Percentiles rank a stretch among this genome's conserved stretches.
These are phyloP conservation scores for Hydropotes inermis DNA, from an alignment of 2,113 vertebrate genomes.

Conservation along the genomic window DNA sequence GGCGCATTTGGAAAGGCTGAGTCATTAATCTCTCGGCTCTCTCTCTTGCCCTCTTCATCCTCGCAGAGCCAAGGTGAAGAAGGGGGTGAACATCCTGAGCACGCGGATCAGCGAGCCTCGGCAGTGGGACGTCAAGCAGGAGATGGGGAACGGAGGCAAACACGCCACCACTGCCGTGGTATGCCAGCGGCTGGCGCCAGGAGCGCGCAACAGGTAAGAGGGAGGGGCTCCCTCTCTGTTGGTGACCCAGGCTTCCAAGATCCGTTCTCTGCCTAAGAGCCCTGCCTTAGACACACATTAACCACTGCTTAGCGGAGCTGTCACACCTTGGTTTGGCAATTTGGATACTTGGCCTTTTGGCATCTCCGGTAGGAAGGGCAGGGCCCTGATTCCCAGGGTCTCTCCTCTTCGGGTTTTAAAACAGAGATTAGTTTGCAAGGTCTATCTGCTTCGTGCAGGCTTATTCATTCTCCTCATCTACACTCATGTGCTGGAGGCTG, in stretches of 20 bases:
- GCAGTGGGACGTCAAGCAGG: conserved; percentile 83
- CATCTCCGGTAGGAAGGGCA: neutral
- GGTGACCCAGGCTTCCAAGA: accelerated
- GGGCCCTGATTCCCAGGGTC: neutral
- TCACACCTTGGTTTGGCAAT: conserved; percentile 48
- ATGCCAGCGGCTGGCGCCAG: conserved; percentile 79
- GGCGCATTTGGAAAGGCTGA: accelerated
- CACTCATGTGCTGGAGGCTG: neutral
- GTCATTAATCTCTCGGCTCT: neutral
- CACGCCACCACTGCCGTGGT: conserved; percentile 76
- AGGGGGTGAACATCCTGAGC: conserved; percentile 82
- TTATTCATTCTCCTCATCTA: neutral
- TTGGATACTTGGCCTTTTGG: conserved; percentile 55
- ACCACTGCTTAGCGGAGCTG: neutral
- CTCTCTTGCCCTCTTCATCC: neutral
- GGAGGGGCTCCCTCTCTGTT: accelerated
- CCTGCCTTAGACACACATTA: neutral
- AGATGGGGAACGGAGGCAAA: conserved; percentile 81
- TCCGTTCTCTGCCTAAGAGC: neutral
- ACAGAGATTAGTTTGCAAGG: neutral
- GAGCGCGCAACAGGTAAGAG: conserved; percentile 79
- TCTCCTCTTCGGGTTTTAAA: neutral
- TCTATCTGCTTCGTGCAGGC: accelerated
- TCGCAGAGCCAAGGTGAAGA: conserved; percentile 86
- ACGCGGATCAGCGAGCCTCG: conserved; percentile 75